Conservation (phyloP, 2,797 vertebrate species). For the Coregonus sp. region DNA sequence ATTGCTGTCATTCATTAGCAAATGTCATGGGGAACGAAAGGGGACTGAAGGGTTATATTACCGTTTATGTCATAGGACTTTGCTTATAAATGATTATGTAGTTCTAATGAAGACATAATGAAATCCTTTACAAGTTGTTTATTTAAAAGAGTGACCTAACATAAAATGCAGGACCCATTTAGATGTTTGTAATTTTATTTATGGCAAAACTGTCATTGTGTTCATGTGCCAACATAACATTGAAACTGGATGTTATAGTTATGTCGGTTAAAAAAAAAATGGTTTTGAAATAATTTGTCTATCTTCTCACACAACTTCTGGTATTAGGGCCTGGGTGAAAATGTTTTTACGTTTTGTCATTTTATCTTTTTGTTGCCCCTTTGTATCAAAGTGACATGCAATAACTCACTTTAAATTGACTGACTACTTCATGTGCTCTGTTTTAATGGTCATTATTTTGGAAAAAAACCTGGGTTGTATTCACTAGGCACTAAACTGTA, state of each 20-base stretch:
- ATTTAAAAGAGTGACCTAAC: background rate
- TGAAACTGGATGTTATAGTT: slow-evolving; percentile 28
- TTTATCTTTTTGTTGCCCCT: slow-evolving; percentile 22
- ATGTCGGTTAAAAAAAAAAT: slow-evolving; percentile 11
- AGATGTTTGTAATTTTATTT: background rate
- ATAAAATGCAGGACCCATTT: background rate
- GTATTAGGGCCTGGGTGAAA: background rate
- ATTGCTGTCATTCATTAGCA: too few relatives aligned
- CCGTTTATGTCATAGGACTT: too few relatives aligned
- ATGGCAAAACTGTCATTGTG: slow-evolving; percentile 22
- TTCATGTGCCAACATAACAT: slow-evolving; percentile 54
- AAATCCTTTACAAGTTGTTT: background rate
- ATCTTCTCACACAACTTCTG: slow-evolving; percentile 6
- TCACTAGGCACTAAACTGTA: background rate
- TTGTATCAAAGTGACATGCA: slow-evolving; percentile 16
- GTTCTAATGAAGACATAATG: background rate
- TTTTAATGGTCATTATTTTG: background rate
- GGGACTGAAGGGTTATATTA: too few relatives aligned
- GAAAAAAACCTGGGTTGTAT: background rate
- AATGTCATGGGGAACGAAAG: too few relatives aligned
- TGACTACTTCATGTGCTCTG: background rate
- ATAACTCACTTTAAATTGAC: slow-evolving; percentile 3
- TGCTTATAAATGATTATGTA: slow-evolving; percentile 20
- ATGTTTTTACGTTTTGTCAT: slow-evolving; percentile 1
- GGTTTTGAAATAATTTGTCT: slow-evolving; percentile 15